Percentiles rank a stretch among this genome's conserved stretches.
Conservation (phyloP, 1,140 invertebrate species). For the Tachypleus tridentatus region DNA sequence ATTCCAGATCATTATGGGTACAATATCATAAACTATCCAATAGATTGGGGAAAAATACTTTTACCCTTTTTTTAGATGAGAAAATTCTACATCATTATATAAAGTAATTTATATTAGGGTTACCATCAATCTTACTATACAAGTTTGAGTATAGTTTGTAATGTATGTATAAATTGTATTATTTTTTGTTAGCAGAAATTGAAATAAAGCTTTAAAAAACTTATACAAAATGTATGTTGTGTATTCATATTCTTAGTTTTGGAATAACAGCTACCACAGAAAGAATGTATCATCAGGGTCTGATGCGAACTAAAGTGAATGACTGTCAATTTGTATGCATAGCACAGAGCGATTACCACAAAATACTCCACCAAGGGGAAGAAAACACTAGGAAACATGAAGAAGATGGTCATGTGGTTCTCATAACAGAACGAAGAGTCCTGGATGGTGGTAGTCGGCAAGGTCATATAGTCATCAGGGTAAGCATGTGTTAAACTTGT, state of each 20-base stretch:
- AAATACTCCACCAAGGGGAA: constrained; percentile 60
- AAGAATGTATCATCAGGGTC: constrained; percentile 82
- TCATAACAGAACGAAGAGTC: constrained; percentile 82
- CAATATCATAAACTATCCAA: no score
- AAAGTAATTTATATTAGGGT: no score
- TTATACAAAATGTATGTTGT: no score
- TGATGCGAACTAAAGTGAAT: constrained; percentile 92
- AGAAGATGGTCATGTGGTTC: constrained; percentile 71
- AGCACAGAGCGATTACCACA: constrained; percentile 90
- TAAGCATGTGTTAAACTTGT: constrained; percentile 27
- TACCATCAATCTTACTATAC: no score
- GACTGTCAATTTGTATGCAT: constrained; percentile 99
- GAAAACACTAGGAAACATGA: constrained; percentile 84
- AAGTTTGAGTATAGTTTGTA: no score
- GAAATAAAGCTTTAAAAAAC: neutral
- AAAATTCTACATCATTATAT: no score
- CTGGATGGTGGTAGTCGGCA: constrained; percentile 46
- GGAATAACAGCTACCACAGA: constrained; percentile 94
- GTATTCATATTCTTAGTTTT: constrained; percentile 41
- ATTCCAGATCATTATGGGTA: no score
- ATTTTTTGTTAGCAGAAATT: no score
- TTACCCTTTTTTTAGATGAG: no score
- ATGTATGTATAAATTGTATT: no score
- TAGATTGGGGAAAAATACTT: no score
- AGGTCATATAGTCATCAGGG: constrained; percentile 75